These are phyloP conservation scores for Drosophila setosimentum DNA, from an alignment of 2,888 invertebrate species.

Conservation along the genomic window DNA sequence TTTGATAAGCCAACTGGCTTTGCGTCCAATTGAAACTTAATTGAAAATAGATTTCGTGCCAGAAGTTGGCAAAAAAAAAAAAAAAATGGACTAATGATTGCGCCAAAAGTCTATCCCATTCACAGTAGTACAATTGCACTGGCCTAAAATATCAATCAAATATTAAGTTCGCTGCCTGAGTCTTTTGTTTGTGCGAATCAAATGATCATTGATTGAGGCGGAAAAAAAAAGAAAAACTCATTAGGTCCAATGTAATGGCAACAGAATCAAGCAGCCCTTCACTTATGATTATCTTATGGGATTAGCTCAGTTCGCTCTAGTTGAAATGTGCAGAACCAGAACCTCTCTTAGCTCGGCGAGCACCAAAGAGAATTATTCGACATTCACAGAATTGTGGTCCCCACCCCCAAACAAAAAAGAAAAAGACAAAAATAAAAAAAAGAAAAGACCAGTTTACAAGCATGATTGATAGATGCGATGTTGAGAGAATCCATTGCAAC, in stretches of 20 bases:
- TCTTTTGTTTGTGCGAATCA: constrained; percentile 50
- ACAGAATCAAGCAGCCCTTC: constrained; percentile 31
- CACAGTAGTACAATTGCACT: constrained; percentile 31
- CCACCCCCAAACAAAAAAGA: constrained; percentile 11
- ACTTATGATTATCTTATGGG: constrained; percentile 33
- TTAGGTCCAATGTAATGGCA: constrained; percentile 18
- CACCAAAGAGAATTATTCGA: constrained; percentile 46
- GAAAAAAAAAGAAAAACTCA: constrained; percentile 10
- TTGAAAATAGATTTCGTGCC: constrained; percentile 28
- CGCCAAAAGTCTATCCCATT: constrained; percentile 16
- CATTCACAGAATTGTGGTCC: constrained; percentile 8
- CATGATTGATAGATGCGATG: constrained; percentile 69
- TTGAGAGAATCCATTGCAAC: constrained; percentile 43
- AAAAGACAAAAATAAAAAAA: constrained; percentile 1
- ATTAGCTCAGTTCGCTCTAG: constrained; percentile 2
- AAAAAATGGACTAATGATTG: constrained; percentile 42
- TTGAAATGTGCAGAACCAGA: constrained; percentile 16
- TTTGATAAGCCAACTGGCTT: constrained; percentile 18
- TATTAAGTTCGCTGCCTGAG: constrained; percentile 31
- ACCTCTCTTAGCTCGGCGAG: constrained; percentile 16
- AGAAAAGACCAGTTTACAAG: constrained; percentile 39
- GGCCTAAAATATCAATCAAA: constrained; percentile 28
- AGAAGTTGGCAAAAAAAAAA: constrained; percentile 9
- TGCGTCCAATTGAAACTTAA: constrained; percentile 36
- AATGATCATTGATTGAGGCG: constrained; percentile 13